A percentile compares a stretch with the other conserved stretches of the same genome.
Conservation (phyloP, 30 jellyfish, hydroid and myxozoan species). For the Nemopilema nomurai region DNA sequence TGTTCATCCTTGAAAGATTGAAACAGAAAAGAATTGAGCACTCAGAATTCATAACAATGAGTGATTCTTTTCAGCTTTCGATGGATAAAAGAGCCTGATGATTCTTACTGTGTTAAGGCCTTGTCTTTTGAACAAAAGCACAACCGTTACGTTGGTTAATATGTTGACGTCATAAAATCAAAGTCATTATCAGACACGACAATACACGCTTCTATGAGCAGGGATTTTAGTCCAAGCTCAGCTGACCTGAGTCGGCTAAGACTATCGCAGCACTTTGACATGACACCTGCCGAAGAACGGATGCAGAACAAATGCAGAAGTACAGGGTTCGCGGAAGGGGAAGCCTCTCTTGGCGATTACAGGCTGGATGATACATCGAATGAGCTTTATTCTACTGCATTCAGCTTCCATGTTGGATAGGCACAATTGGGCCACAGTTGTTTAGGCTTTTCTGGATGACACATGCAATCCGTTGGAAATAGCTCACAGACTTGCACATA, state of each 20-base stretch:
- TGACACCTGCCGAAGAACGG: too few species aligned
- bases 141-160: not conserved
- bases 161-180: not conserved
- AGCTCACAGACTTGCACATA: not conserved
- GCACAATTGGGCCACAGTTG: too few species aligned
- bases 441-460: too few species aligned
- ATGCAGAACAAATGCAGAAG: too few species aligned
- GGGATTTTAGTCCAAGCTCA: not conserved
- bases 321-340: too few species aligned
- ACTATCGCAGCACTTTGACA: not conserved
- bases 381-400: too few species aligned
- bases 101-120: too few species aligned
- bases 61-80: not conserved
- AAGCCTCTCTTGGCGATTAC: not conserved
- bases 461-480: too few species aligned
- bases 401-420: too few species aligned
- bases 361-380: not conserved
- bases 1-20: not conserved
- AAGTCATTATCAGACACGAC: not conserved
- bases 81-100: not conserved
- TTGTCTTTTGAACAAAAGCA: not conserved
- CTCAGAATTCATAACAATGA: not conserved
- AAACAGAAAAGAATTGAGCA: not conserved
- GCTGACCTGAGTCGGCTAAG: not conserved
- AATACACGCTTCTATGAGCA: not conserved